Percentiles rank a stretch among this genome's conserved stretches.
Evolutionary conservation across 2,888 invertebrate species (phyloP).

Genomic region (Aleiodes leptofemur): DNA sequence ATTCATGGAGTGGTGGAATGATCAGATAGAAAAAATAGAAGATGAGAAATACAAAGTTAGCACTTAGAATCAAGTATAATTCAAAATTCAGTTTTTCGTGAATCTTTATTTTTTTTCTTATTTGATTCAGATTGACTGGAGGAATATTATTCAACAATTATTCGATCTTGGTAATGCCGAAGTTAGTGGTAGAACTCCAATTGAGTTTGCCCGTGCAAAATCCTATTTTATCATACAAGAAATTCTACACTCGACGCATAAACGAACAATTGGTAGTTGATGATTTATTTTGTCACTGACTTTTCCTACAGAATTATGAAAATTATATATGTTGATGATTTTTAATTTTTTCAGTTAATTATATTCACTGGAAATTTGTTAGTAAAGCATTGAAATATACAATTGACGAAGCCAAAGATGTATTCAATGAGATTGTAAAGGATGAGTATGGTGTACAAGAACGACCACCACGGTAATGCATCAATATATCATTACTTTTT

Average conservation of each 20-base stretch:
- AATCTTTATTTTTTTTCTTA: not conserved
- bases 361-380: conserved; percentile 54
- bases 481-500: too few relatives aligned
- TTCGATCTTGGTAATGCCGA: conserved; percentile 9
- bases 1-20: conserved; percentile 6
- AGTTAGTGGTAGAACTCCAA: not conserved
- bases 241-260: not conserved
- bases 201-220: not conserved
- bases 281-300: not conserved
- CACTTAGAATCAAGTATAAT: not conserved
- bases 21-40: not conserved
- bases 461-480: conserved; percentile 46
- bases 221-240: not conserved
- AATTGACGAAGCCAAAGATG: conserved; percentile 42
- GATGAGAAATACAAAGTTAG: not conserved
- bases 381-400: conserved; percentile 47
- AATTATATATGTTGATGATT: not conserved
- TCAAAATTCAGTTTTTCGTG: not conserved
- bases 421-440: conserved; percentile 30
- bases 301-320: not conserved
- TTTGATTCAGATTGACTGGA: conserved; percentile 17
- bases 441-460: conserved; percentile 43
- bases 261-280: conserved; percentile 25
- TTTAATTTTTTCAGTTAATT: conserved; percentile 49
- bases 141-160: not conserved